Conservation (phyloP, 2,113 vertebrate genomes). For the Mus spicilegus region DNA sequence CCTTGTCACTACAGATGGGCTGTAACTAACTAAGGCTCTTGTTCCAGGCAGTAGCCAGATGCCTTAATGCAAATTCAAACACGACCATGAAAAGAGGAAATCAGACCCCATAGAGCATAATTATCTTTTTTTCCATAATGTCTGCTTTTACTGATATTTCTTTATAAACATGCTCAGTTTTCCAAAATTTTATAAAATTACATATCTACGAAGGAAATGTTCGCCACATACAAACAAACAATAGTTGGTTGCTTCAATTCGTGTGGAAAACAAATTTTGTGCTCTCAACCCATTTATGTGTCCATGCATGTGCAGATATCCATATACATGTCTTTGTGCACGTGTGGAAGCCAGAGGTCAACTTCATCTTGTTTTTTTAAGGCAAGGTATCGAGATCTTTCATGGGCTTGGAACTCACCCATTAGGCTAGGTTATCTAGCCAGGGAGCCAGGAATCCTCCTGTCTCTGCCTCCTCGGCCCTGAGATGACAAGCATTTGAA, state of each 20-base stretch:
- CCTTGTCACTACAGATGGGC: background rate
- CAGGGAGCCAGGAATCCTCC: background rate
- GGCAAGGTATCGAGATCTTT: background rate
- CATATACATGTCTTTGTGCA: background rate
- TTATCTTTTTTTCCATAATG: background rate
- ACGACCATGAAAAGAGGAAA: background rate
- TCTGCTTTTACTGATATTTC: background rate
- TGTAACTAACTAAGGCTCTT: background rate
- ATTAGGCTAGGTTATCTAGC: background rate
- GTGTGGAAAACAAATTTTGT: background rate
- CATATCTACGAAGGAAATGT: background rate
- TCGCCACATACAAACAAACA: background rate
- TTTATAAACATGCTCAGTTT: constrained; percentile 31
- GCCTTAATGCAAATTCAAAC: constrained; percentile 11
- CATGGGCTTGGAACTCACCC: background rate
- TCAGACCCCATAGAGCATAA: background rate
- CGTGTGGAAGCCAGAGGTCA: background rate
- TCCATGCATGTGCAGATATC: background rate
- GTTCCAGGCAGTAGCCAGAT: background rate
- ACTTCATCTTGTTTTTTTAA: background rate
- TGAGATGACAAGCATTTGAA: background rate
- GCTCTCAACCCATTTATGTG: background rate
- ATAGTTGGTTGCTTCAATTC: background rate
- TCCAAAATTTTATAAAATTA: background rate
- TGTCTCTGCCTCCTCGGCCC: background rate